Base-by-base conservation (phyloP, 2,888 invertebrate species). In the Drosophila suboccidentalis region DNA sequence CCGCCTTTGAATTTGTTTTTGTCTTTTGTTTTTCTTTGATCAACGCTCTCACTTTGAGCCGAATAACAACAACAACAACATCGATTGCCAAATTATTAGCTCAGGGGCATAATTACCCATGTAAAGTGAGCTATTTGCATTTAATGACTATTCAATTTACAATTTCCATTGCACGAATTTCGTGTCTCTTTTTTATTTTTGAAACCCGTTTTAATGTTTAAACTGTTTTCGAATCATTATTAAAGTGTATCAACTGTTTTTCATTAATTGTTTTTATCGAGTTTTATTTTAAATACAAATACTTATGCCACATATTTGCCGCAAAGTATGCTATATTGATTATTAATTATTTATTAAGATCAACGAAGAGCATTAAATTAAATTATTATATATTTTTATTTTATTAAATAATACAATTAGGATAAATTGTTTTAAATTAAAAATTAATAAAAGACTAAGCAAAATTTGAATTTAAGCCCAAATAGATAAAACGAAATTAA, bases 61-160 rank as follows among this genome's bases (percentile, higher is more conserved):
- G n/a, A 49, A 11, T 22, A 41, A 15, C 36, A 32, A 29, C 6
- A 71, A 44, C 38, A 71, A 44, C 38, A 47, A 58, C 34, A 57
- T 17, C 11, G 54, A 72, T 68, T 65, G 61, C 64, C 17, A 68
- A 69, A 69, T 43, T 36, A 39, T 59, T 34, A 32, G 63, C 75
- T 34, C 43, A 22, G 44, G 34, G 41, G 46, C 50, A 62, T 34
- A 54, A 71, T 71, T 71, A 41, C 32, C 39, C 15, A 49, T 22
- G 13, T 44, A 13, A 29, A 46, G 9, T 46, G 9, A 8, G 46
- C 26, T 46, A 47, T 26, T 22, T 44, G n/a, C 22, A 44, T 44
- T 44, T 44, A n/a, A 44, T 44, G 22, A 19, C 26, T 49, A 17
- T 50, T 29, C n/a, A 26, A 17, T n/a, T 17, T 44, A 43, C 54